A percentile compares a stretch with the other conserved stretches of the same genome.
phyloP scores from a whole-genome alignment of 2,113 vertebrate species.

The Paradoxurus hermaphroditus region DNA sequence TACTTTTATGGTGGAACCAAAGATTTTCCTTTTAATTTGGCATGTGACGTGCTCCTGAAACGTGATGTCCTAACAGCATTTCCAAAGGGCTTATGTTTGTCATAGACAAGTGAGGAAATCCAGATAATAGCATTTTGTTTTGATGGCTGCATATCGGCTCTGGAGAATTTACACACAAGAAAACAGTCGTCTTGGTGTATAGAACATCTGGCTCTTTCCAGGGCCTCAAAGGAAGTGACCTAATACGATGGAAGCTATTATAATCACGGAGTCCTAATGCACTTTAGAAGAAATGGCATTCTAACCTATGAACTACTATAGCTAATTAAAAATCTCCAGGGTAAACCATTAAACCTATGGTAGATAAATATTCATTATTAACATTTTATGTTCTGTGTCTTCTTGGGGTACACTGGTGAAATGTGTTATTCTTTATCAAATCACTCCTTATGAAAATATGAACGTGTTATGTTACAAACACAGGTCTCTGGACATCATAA shows the following conservation, averaged over 20 bases:
- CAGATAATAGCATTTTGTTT: background rate
- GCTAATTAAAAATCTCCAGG: constrained; percentile 80
- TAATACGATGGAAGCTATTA: constrained; percentile 79
- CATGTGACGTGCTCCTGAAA: background rate
- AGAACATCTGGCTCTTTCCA: constrained; percentile 84
- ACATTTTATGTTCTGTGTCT: constrained; percentile 66
- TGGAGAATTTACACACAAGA: constrained; percentile 78
- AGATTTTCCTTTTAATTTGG: constrained; percentile 16
- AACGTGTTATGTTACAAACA: background rate
- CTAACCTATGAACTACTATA: constrained; percentile 71
- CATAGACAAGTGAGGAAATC: constrained; percentile 9
- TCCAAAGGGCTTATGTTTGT: background rate
- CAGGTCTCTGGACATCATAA: background rate
- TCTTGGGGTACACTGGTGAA: constrained; percentile 26
- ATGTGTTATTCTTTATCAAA: constrained; percentile 43
- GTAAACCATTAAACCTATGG: constrained; percentile 65
- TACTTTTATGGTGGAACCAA: background rate
- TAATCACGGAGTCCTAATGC: constrained; percentile 61
- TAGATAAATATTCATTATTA: constrained; percentile 80
- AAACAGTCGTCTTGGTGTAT: constrained; percentile 75
- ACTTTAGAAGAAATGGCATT: constrained; percentile 65
- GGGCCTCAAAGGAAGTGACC: constrained; percentile 85
- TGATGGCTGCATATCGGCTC: constrained; percentile 53
- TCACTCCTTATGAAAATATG: constrained; percentile 39
- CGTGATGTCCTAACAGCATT: background rate